Evolutionary conservation across 2,888 invertebrate species (phyloP).

Genomic region (Leptopilina drosophilae): DNA sequence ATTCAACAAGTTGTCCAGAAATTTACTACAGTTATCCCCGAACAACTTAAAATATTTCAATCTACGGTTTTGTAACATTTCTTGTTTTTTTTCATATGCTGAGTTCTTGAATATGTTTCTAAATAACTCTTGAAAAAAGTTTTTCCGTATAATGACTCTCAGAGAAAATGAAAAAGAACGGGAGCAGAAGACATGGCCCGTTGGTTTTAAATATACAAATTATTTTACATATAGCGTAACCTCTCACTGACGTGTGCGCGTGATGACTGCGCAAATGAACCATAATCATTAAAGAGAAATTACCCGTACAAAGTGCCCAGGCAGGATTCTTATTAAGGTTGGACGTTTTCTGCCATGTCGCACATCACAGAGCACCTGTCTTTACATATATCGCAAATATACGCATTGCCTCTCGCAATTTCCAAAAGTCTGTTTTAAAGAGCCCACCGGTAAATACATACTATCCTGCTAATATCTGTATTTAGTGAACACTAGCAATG

Average conservation of each 20-base stretch:
- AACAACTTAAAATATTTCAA: too few species aligned
- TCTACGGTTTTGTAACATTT: too few species aligned
- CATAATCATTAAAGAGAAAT: constrained; percentile 68
- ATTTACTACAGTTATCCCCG: too few species aligned
- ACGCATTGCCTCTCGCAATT: constrained; percentile 22
- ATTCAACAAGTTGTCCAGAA: too few species aligned
- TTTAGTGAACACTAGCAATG: constrained; percentile 19
- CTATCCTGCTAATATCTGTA: constrained; percentile 37
- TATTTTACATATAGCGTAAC: constrained; percentile 49
- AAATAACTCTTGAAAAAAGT: too few species aligned
- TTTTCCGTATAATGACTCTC: too few species aligned
- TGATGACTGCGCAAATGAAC: constrained; percentile 60
- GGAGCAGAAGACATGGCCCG: constrained; percentile 3
- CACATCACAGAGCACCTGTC: constrained; percentile 62
- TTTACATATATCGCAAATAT: neutral
- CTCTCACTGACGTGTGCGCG: constrained; percentile 45
- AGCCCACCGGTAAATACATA: constrained; percentile 33
- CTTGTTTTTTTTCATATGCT: too few species aligned
- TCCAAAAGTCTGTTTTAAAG: constrained; percentile 22
- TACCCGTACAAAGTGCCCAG: constrained; percentile 63
- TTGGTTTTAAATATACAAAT: constrained; percentile 16
- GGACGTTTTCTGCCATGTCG: constrained; percentile 59
- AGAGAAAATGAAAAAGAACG: neutral
- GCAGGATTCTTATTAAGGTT: constrained; percentile 63
- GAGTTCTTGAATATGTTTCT: too few species aligned